Base-by-base conservation (phyloP, 1,140 invertebrate genomes). In the Cherax quadricarinatus region DNA sequence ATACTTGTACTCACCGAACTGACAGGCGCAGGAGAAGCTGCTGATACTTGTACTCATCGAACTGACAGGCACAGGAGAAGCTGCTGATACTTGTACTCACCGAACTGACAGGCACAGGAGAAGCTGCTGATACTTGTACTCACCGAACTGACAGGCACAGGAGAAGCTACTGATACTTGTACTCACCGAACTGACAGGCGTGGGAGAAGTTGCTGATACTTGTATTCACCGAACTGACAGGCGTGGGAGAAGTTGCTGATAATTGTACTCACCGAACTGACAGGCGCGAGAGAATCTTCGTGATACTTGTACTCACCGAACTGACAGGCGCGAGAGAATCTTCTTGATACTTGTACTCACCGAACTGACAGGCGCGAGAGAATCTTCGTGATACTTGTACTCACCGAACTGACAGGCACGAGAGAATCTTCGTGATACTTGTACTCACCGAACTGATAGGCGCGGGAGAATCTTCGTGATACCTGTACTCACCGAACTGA, bases 241-340 rank as follows among this genome's bases (percentile, higher is more conserved):
- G 3, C 9, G 5, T 5, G 1, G 6, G 49, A 10, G 16, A 21
- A 21, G 16, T 51, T 73, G 75, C 21, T 30, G n/a, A 89, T 96
- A 96, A n/a, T 98, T 98, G 16, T 96, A 96, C 94, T 98, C 99
- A 51, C 98, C 98, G 93, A 97, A 96, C 0, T 97, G 97, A 94
- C 98, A 98, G 7, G 96, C 97, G 95, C 98, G 98, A 87, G 97
- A 97, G 95, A 98, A 98, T n/a, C n/a, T n/a, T n/a, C n/a, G n/a
- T n/a, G n/a, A n/a, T n/a, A n/a, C n/a, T n/a, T n/a, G n/a, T n/a
- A n/a, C n/a, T n/a, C n/a, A n/a, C n/a, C n/a, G n/a, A n/a, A n/a
- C n/a, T 41, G 30, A 41, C 30, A 41, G 30, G 30, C 30, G 30
- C 30, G 1, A 0, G 41, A 5, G 10, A 24, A 48, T 2, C 75